Base-by-base conservation (phyloP, 1,140 invertebrate species). In the Drosophila sechellia region DNA sequence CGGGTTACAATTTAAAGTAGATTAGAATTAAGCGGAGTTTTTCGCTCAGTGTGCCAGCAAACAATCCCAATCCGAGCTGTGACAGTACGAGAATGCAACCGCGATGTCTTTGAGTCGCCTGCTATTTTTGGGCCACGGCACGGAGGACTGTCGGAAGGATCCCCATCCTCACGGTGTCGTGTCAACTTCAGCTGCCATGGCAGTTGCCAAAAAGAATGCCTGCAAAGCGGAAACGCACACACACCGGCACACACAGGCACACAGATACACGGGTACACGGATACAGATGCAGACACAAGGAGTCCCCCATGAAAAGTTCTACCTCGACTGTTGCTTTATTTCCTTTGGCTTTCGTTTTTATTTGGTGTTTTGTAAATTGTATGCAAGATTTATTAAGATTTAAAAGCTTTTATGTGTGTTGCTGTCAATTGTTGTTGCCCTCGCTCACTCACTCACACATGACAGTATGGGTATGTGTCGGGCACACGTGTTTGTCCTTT, bases 341-440 rank as follows among this genome's bases (percentile, higher is more conserved):
- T 75, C 53, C 69, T 52, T 52, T 69, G 64, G 45, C 72, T 63
- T 66, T 56, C 39, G 39, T 56, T 53, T 43, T 56, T 55, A 65
- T 50, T 71, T 77, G 76, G 59, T 71, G 63, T 89, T 84, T 89
- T 81, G 77, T 63, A 85, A 90, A 86, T 90, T 90, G 75, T 86
- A 90, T 90, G 86, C 86, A 90, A 90, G 86, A 90, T 90, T 90
- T 90, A 90, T 90, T 90, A 90, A 90, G 86, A 90, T 81, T 90
- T 90, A 90, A 90, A 90, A 90, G 86, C 86, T 81, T 90, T 90
- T 90, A 81, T 90, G 79, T 90, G 79, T 90, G 86, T 77, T 66
- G 56, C 81, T 79, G 85, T 85, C 85, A 85, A 87, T 87, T 87
- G 84, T 59, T 64, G 72, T 59, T 60, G 69, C 58, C 48, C 31